A percentile compares a stretch with the other conserved stretches of the same genome.
Conservation (phyloP, 2,797 vertebrate genomes). For the Cebuella pygmaea region DNA sequence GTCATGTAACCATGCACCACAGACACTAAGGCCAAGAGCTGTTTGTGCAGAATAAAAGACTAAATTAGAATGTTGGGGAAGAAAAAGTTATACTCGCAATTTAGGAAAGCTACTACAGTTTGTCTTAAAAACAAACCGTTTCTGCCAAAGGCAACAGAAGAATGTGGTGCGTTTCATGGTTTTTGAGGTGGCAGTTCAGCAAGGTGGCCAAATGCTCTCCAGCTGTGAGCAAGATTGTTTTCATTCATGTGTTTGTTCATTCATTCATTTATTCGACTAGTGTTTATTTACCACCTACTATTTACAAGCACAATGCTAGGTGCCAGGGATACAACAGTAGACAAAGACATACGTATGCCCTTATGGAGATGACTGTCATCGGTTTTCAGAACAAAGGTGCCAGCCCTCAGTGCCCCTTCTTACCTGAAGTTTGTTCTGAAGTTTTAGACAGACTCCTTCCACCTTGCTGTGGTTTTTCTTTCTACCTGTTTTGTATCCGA, state of each 20-base stretch:
- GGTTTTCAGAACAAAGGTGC: background rate
- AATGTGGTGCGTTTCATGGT: background rate
- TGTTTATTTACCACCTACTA: background rate
- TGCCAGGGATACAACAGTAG: background rate
- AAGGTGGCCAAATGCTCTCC: background rate
- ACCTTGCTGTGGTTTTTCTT: background rate
- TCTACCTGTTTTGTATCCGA: background rate
- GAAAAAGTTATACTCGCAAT: background rate
- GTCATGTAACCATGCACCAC: background rate
- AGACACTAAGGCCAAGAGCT: background rate
- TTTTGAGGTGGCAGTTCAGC: background rate
- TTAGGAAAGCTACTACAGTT: background rate
- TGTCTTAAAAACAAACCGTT: background rate
- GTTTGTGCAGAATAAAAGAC: background rate
- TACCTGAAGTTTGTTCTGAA: background rate
- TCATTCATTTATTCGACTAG: background rate
- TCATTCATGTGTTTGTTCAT: background rate
- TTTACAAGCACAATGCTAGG: background rate
- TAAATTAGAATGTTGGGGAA: background rate
- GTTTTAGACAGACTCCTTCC: background rate
- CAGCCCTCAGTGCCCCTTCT: background rate
- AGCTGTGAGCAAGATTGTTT: background rate
- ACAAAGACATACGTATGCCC: background rate
- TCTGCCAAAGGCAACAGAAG: background rate
- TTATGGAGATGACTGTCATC: background rate